Evolutionary conservation across 2,888 invertebrate genomes (phyloP), one percentile per base, ranked within the genome.

Genomic region (Drosophila multiciliata): DNA sequence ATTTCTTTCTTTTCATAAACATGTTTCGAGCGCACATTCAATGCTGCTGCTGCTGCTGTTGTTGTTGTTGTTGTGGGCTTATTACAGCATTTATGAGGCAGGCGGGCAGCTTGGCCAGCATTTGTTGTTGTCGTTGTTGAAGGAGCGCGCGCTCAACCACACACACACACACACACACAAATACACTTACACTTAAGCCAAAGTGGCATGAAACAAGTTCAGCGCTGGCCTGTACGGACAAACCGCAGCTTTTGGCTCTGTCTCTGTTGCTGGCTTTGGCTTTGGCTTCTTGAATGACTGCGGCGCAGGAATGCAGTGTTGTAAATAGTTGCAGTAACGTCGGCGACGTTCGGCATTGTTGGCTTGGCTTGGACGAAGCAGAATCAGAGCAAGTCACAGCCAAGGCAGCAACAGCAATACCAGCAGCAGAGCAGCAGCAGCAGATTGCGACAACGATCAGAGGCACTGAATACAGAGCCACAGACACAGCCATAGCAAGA

Each of bases 1-100:
- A 90, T 89, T 89, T 90, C 90, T 89, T 89, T 90, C 89, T 90
- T 89, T 89, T 85, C 83, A 90, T 87, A 90, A 89, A 89, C 82
- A 85, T 89, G 85, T 86, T 90, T 85, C 79, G 78, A 78, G 73
- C 74, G 72, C 65, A 68, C 72, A 69, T 64, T 70, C 57, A 42
- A 57, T 33, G 63, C 15, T 66, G 54, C 48, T 58, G 64, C 26
- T 73, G 66, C 32, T 66, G 63, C 36, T 54, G 70, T 66, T 71
- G 70, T 58, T 50, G 62, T 66, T 74, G 71, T 63, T 77, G 65
- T 73, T 73, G 66, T 66, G 73, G 73, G 78, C 82, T 83, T 90
- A 85, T 90, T 90, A 88, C 88, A 87, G 73, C 90, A 90, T 87
- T 87, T 84, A 84, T 81, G 81, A 83, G 73, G 73, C 80, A 73